A percentile compares a stretch with the other conserved stretches of the same genome.
phyloP scores from a whole-genome alignment of 2,113 vertebrate genomes.

The Oreochromis niloticus region DNA sequence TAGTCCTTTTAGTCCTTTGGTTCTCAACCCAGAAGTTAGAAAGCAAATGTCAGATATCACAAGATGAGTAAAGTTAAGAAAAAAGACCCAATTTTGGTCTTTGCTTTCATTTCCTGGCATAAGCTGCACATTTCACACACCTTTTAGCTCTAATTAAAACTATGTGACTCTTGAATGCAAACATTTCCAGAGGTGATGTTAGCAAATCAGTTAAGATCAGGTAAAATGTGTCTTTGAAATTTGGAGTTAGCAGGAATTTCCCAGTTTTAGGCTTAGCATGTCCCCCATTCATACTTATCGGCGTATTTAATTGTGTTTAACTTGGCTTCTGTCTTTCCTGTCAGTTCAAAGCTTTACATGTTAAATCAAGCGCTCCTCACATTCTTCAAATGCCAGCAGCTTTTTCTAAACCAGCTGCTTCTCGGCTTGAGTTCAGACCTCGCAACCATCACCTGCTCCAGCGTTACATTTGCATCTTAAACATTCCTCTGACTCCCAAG shows the following conservation, averaged over 20 bases:
- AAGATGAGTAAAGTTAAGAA: neutral
- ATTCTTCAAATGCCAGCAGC: conserved; percentile 35
- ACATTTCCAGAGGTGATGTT: neutral
- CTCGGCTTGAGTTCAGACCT: neutral
- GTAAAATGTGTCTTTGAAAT: neutral
- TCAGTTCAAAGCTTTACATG: conserved; percentile 3
- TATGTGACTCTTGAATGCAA: neutral
- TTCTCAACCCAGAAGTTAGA: neutral
- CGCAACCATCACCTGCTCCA: neutral
- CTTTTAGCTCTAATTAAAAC: neutral
- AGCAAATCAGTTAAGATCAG: neutral
- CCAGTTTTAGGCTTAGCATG: neutral
- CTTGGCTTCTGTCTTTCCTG: neutral
- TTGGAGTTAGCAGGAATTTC: neutral
- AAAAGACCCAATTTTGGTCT: neutral
- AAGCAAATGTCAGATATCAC: neutral
- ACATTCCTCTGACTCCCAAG: neutral
- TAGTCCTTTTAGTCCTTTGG: neutral
- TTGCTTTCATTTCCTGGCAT: neutral
- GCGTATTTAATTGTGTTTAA: neutral
- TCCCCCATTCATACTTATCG: neutral
- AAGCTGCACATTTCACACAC: fast-evolving
- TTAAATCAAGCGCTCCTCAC: conserved; percentile 40
- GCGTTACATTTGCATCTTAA: neutral
- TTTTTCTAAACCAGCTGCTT: neutral